Percentiles rank a stretch among this genome's conserved stretches.
Evolutionary conservation across 2,888 invertebrate species (phyloP).

Genomic region (Stegana nigrithorax): DNA sequence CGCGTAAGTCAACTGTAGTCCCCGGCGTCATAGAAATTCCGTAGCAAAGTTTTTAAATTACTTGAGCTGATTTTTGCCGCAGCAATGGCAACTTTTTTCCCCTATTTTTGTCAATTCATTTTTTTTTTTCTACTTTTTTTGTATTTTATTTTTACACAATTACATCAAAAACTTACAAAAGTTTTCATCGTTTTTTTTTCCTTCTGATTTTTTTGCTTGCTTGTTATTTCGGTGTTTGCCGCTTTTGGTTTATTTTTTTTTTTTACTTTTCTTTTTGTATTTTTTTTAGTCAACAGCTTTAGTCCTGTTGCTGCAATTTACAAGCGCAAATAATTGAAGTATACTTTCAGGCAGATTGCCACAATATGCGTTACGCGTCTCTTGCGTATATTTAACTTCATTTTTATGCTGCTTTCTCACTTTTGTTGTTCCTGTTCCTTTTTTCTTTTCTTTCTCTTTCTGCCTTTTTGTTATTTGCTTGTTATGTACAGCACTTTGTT

Average conservation of each 20-base stretch:
- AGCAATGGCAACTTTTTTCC: background rate
- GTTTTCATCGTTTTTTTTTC: no score
- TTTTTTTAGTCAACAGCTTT: background rate
- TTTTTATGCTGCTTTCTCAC: no score
- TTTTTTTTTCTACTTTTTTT: background rate
- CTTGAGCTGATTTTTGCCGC: constrained; percentile 20
- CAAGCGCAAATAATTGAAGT: constrained; percentile 25
- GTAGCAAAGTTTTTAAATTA: constrained; percentile 21
- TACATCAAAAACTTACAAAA: background rate
- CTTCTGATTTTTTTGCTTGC: background rate
- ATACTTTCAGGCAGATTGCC: constrained; percentile 18
- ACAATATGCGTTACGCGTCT: constrained; percentile 15
- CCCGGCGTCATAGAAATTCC: constrained; percentile 5
- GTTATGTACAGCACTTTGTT: no score
- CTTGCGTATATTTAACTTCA: constrained; percentile 7
- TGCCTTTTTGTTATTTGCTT: no score
- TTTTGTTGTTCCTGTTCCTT: no score
- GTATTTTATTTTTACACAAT: background rate
- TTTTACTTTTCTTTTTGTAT: background rate
- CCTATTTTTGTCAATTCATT: background rate
- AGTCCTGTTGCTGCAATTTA: constrained; percentile 4
- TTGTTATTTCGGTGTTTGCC: background rate
- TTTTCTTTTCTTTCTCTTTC: no score
- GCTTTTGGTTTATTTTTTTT: background rate
- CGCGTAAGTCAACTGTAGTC: background rate